Conservation (phyloP, 2,797 vertebrate genomes). For the Rhabdophis nuchalis region DNA sequence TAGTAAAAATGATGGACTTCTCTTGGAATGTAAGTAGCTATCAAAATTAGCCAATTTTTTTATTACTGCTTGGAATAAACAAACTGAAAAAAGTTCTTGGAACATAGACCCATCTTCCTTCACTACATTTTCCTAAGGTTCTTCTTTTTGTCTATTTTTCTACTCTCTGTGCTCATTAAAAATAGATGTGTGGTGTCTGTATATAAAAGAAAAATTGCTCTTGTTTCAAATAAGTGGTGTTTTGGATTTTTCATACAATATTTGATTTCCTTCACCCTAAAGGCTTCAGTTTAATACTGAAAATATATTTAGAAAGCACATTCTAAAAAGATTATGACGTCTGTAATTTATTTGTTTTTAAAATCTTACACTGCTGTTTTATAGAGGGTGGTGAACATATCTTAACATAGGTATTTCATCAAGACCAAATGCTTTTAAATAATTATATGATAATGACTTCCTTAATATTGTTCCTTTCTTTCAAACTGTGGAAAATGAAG, state of each 20-base stretch:
- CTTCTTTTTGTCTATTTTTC: not conserved
- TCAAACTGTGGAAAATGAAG: not conserved
- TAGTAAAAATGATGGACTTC: not conserved
- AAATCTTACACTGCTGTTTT: not conserved
- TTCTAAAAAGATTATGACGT: not conserved
- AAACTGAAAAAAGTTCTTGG: constrained; percentile 36
- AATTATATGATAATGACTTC: not conserved
- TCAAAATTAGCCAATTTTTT: not conserved
- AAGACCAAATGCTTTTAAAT: not conserved
- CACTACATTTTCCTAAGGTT: constrained; percentile 14
- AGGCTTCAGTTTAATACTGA: not conserved
- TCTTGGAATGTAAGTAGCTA: not conserved
- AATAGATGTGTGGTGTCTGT: not conserved
- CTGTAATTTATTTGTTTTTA: not conserved
- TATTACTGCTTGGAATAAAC: not conserved
- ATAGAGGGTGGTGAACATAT: not conserved
- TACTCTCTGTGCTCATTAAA: not conserved
- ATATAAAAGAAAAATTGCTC: not conserved
- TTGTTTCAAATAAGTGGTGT: not conserved
- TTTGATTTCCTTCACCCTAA: not conserved
- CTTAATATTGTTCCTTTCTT: not conserved
- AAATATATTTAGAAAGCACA: not conserved
- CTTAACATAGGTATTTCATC: not conserved
- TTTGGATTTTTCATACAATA: not conserved
- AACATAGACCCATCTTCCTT: constrained; percentile 51